Conservation (phyloP, 2,113 vertebrate genomes). For the Alouatta palliata region DNA sequence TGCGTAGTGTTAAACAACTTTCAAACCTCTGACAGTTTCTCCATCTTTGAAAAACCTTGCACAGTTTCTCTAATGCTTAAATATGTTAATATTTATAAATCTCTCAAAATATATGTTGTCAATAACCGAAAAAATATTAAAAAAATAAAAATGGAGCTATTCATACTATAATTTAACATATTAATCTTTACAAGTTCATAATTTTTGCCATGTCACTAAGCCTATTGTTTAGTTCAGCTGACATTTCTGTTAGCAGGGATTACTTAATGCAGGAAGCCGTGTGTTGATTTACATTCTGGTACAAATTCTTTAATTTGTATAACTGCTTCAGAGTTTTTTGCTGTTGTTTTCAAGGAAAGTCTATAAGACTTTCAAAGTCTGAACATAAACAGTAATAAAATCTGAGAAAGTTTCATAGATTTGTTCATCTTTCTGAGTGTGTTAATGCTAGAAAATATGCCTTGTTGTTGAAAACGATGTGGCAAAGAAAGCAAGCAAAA, state of each 20-base stretch:
- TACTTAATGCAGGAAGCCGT: background rate
- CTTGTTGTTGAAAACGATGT: constrained; percentile 44
- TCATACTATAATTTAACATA: background rate
- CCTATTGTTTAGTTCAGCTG: background rate
- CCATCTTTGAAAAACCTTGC: constrained; percentile 24
- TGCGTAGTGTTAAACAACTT: background rate
- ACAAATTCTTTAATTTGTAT: background rate
- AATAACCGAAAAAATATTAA: background rate
- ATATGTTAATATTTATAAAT: background rate
- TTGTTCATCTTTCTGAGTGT: constrained; percentile 37
- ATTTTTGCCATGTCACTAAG: background rate
- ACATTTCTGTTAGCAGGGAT: background rate
- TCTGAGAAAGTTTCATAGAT: constrained; percentile 18
- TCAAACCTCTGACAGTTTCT: constrained; percentile 24
- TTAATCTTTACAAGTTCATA: background rate
- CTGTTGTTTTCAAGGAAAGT: background rate
- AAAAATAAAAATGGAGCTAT: too few species aligned
- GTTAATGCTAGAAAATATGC: constrained; percentile 40
- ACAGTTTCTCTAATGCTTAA: background rate
- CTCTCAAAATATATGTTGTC: background rate
- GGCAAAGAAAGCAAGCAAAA: constrained; percentile 41
- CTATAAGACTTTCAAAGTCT: background rate
- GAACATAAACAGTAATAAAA: background rate
- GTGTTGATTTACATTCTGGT: background rate
- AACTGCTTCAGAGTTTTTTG: too few species aligned